Conservation (phyloP, 1,140 invertebrate genomes). For the Dinoponera quadriceps region DNA sequence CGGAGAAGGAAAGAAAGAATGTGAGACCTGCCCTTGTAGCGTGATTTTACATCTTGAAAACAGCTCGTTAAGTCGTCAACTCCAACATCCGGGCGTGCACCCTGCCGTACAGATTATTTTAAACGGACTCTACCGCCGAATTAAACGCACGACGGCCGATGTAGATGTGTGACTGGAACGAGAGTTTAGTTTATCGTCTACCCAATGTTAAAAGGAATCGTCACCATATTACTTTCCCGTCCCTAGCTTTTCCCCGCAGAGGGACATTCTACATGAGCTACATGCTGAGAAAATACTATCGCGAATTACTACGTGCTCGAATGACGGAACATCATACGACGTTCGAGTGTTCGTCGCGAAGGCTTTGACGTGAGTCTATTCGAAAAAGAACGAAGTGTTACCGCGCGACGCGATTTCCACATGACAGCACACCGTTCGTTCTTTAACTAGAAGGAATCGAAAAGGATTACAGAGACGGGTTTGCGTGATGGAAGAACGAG, state of each 20-base stretch:
- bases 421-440: not conserved
- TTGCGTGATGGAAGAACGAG: not conserved
- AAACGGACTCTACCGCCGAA: not conserved
- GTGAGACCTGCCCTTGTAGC: conserved; percentile 35
- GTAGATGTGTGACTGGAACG: not conserved
- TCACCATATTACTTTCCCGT: too few relatives aligned
- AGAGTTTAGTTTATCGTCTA: too few relatives aligned
- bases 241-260: not conserved
- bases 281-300: not conserved
- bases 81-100: conserved; percentile 20
- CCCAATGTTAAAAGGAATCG: too few relatives aligned
- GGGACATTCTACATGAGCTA: not conserved
- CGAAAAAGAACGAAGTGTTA: conserved; percentile 7
- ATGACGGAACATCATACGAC: not conserved
- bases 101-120: conserved; percentile 22
- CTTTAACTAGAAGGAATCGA: conserved; percentile 37
- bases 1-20: conserved; percentile 60
- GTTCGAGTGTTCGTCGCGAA: not conserved
- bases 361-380: not conserved
- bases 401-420: conserved; percentile 24
- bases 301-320: not conserved
- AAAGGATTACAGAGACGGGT: conserved; percentile 33
- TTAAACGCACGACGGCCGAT: not conserved
- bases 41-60: conserved; percentile 63
- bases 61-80: conserved; percentile 42